Percentiles rank a stretch among this genome's conserved stretches.
These are phyloP conservation scores for Ophioderma brevispina DNA, from an alignment of 35 echinoderm and acorn worm genomes.

Conservation along the genomic window DNA sequence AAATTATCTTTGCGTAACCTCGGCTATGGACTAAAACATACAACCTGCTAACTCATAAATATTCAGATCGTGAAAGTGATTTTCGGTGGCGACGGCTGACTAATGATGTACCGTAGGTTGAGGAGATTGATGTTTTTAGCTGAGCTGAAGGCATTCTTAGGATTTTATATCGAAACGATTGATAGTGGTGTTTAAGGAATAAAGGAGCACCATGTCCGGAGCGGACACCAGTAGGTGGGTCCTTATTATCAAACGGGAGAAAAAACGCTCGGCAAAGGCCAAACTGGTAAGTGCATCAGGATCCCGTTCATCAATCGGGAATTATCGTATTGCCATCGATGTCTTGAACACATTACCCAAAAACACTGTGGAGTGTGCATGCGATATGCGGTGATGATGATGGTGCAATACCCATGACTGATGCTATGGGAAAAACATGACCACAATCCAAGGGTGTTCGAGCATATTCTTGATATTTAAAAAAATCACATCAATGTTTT, in stretches of 20 bases:
- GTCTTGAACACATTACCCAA: too few relatives aligned
- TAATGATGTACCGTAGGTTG: not conserved
- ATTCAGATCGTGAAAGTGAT: constrained; percentile 1
- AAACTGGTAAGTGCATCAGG: constrained; percentile 71
- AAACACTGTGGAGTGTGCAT: too few relatives aligned
- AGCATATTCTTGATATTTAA: too few relatives aligned
- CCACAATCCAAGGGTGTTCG: too few relatives aligned
- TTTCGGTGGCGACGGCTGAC: not conserved
- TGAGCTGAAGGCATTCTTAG: not conserved
- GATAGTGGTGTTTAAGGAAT: not conserved
- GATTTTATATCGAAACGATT: not conserved
- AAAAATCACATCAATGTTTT: too few relatives aligned
- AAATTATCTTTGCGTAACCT: too few relatives aligned
- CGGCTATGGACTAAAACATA: too few relatives aligned
- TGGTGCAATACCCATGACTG: too few relatives aligned
- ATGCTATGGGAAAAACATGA: too few relatives aligned
- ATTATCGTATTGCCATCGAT: too few relatives aligned
- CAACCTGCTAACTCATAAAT: not conserved
- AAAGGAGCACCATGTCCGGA: constrained; percentile 69
- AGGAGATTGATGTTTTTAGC: not conserved
- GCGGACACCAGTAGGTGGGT: constrained; percentile 94
- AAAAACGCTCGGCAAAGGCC: constrained; percentile 98
- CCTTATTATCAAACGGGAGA: constrained; percentile 96
- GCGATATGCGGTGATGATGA: too few relatives aligned
- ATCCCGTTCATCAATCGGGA: too few relatives aligned